Percentiles rank a stretch among this genome's conserved stretches.
These are phyloP conservation scores for Plebejus melissa DNA, from an alignment of 2,888 invertebrate species.

Conservation along the genomic window DNA sequence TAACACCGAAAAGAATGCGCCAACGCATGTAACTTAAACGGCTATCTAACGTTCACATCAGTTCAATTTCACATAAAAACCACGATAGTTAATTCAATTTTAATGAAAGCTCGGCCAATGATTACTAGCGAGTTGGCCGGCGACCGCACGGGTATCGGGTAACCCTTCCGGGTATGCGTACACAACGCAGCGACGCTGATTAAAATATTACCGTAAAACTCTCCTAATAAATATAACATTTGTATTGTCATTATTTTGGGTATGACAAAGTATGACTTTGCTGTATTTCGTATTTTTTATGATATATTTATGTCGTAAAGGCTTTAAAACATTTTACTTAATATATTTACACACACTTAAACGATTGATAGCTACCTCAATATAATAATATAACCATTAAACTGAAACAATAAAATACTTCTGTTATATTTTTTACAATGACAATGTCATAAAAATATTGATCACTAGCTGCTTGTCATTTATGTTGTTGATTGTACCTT, in stretches of 20 bases:
- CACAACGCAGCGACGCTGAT: conserved; percentile 31
- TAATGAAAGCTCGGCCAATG: conserved; percentile 46
- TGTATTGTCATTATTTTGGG: background rate
- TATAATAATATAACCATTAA: too few species aligned
- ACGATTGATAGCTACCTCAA: too few species aligned
- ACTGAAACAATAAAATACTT: too few species aligned
- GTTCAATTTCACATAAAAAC: conserved; percentile 32
- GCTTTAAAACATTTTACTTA: too few species aligned
- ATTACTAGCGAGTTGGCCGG: conserved; percentile 40
- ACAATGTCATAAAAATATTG: background rate
- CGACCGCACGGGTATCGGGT: conserved; percentile 55
- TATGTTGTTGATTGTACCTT: conserved; percentile 34
- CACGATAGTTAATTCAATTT: conserved; percentile 38
- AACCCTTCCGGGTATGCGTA: conserved; percentile 58
- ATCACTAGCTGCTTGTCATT: background rate
- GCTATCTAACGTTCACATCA: conserved; percentile 32
- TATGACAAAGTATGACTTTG: background rate
- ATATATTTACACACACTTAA: too few species aligned
- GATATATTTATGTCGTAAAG: too few species aligned
- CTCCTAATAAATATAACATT: background rate
- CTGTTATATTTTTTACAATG: background rate
- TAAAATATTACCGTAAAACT: conserved; percentile 18
- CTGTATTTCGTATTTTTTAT: background rate
- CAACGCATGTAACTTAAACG: conserved; percentile 33
- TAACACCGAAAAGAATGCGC: conserved; percentile 16